Base-by-base conservation (phyloP, 2,888 invertebrate genomes). In the Stenichneumon culpator region DNA sequence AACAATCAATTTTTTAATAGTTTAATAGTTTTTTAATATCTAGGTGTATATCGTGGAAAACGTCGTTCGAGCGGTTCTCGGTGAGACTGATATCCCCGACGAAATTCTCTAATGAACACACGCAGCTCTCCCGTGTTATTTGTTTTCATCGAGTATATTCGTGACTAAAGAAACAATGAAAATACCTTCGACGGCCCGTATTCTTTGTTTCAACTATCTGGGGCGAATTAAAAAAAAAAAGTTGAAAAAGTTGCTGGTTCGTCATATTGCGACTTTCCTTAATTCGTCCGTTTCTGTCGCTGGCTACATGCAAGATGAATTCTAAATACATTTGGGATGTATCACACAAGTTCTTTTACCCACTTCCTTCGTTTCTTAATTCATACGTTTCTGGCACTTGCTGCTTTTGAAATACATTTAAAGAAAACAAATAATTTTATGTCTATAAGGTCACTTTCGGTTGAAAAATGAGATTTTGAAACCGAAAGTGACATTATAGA, bases 121-220 rank as follows among this genome's bases (percentile, higher is more conserved):
- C 92, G 92, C 92, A 92, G 88, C 85, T 86, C 68, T 79, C 25
- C 52, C 74, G 52, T 63, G n/a, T 39, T 36, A 2, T 39, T 70
- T 73, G 67, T 39, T 47, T 69, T 36, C 52, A 16, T 60, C 54
- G 54, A 22, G 25, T 44, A 50, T 57, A 79, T 75, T 69, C 7
- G 3, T 14, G 28, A 22, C 25, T 65, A 28, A 36, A 63, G 28
- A 57, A 70, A 63, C 19, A 32, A 28, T 54, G n/a, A 14, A 50
- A 39, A 19, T 47, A 63, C 60, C 54, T 50, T 70, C 80, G 87
- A 89, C 89, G 92, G 93, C 93, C 94, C 93, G 92, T 93, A 94
- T 93, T 93, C 93, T 93, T 91, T 92, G 92, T 32, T 25, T 32
- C 90, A 93, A 88, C 39, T 72, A 72, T 82, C 19, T 72, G 65